A percentile compares a stretch with the other conserved stretches of the same genome.
phyloP scores from a whole-genome alignment of 2,113 vertebrate species.

The Peromyscus maniculatus region DNA sequence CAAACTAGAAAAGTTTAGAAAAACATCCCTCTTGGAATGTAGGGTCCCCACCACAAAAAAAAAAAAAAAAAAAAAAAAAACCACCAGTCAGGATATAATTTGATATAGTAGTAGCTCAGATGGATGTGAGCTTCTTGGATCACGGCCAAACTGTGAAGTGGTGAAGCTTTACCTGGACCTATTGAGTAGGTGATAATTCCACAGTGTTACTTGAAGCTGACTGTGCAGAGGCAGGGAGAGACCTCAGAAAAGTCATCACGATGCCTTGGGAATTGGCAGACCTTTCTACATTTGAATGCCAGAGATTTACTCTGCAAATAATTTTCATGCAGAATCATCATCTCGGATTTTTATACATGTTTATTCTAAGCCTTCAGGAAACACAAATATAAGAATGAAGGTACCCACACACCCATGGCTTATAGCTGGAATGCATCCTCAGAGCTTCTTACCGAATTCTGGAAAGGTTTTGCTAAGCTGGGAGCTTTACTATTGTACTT shows the following conservation, averaged over 20 bases:
- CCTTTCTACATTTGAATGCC: slow-evolving; percentile 3
- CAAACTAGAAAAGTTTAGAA: neutral
- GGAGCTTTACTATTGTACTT: slow-evolving; percentile 57
- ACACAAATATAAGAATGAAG: slow-evolving; percentile 62
- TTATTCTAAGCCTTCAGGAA: slow-evolving; percentile 66
- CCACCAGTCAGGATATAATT: neutral
- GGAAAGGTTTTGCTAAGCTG: slow-evolving; percentile 66
- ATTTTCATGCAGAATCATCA: slow-evolving; percentile 56
- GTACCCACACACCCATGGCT: neutral
- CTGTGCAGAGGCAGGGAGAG: neutral
- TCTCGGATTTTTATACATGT: slow-evolving; percentile 57
- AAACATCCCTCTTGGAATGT: neutral
- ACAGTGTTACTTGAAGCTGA: neutral
- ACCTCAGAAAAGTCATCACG: neutral
- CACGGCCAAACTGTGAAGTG: neutral
- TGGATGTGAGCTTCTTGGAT: neutral
- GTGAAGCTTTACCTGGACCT: neutral
- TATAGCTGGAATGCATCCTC: slow-evolving; percentile 38
- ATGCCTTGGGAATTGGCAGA: neutral
- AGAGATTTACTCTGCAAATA: slow-evolving; percentile 53
- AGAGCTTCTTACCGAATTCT: slow-evolving; percentile 61
- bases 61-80: neutral
- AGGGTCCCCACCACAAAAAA: neutral
- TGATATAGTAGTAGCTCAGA: neutral
- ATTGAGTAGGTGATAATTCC: neutral